Evolutionary conservation across 2,888 invertebrate genomes (phyloP).

Genomic region (Heliconius sara): DNA sequence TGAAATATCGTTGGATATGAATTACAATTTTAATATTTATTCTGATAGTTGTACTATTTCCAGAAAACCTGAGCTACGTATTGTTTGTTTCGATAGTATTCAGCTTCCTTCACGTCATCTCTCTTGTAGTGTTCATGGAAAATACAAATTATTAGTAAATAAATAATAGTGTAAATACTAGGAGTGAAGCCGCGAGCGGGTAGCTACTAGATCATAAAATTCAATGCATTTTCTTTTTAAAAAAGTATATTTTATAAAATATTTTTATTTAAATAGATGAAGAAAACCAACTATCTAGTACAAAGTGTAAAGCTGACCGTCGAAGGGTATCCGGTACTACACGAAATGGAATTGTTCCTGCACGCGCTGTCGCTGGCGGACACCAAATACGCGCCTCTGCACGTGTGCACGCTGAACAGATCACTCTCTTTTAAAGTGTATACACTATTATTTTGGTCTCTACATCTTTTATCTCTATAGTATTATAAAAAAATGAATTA

Average conservation of each 20-base stretch:
- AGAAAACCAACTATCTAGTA: background rate
- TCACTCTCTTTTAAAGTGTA: background rate
- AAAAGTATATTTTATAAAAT: background rate
- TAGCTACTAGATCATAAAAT: too few species aligned
- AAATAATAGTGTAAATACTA: too few species aligned
- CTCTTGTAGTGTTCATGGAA: background rate
- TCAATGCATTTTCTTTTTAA: too few species aligned
- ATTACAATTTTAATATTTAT: too few species aligned
- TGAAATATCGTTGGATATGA: too few species aligned
- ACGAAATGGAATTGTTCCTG: constrained; percentile 5
- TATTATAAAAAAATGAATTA: background rate
- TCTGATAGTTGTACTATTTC: background rate
- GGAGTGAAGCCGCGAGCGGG: too few species aligned
- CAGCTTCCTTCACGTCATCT: background rate
- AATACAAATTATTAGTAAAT: too few species aligned
- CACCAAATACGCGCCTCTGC: background rate
- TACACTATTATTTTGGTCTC: background rate
- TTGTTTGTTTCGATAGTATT: background rate
- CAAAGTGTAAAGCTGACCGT: background rate
- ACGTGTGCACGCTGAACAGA: background rate
- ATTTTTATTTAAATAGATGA: background rate
- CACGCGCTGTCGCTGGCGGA: background rate
- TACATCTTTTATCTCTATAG: too few species aligned
- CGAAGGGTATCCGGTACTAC: background rate
- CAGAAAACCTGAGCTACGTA: background rate